These are phyloP conservation scores for Asbolus verrucosus DNA, from an alignment of 1,140 invertebrate genomes.

Conservation along the genomic window DNA sequence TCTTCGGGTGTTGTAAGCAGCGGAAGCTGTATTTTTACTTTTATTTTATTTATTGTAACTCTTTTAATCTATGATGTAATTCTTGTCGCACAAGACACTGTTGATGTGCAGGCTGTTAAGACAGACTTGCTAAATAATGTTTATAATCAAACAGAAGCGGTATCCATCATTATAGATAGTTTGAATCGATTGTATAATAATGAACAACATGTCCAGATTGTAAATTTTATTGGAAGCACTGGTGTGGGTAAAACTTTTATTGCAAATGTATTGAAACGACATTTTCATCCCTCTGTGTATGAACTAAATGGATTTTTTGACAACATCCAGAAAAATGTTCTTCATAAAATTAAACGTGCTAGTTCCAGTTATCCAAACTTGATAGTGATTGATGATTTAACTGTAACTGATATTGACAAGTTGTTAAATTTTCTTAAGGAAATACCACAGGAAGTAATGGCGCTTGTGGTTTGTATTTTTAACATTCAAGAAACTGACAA, in stretches of 20 bases:
- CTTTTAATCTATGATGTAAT: slow-evolving; percentile 4
- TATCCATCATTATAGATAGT: neutral
- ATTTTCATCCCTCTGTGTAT: slow-evolving; percentile 10
- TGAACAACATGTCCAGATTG: neutral
- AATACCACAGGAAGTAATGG: neutral
- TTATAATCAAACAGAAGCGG: slow-evolving; percentile 2
- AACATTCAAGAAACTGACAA: slow-evolving; percentile 35
- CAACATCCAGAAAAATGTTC: neutral
- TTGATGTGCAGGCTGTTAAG: slow-evolving; percentile 13
- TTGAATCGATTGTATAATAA: slow-evolving; percentile 13
- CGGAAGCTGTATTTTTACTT: neutral
- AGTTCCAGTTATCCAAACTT: slow-evolving; percentile 1
- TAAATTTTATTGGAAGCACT: slow-evolving; percentile 22
- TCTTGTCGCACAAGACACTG: neutral
- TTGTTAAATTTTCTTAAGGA: slow-evolving; percentile 2
- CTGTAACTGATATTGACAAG: slow-evolving; percentile 6
- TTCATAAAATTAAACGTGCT: neutral
- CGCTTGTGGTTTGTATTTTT: slow-evolving; percentile 34
- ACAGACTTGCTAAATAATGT: neutral
- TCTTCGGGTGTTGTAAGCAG: neutral
- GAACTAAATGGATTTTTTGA: neutral
- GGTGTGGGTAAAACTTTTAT: slow-evolving; percentile 31
- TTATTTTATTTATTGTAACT: slow-evolving; percentile 5
- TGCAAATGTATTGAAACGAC: slow-evolving; percentile 24
- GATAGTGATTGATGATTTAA: slow-evolving; percentile 28